A percentile compares a stretch with the other conserved stretches of the same genome.
Evolutionary conservation across 2,113 vertebrate species (phyloP).

Genomic region (Rhagologus leucostigma): DNA sequence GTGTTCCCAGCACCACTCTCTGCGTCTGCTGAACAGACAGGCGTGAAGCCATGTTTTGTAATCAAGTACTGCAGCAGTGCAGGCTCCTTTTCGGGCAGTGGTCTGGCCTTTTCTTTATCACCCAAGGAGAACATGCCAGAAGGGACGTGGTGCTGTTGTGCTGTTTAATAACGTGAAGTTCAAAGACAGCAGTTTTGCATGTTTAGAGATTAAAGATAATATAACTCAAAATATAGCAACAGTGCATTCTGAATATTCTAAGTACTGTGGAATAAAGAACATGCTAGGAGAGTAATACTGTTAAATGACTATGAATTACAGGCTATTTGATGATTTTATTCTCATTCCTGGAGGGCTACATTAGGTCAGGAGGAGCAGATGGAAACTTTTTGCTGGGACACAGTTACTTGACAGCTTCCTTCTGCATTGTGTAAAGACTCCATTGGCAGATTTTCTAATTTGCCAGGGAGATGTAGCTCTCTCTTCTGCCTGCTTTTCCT

Average conservation of each 20-base stretch:
- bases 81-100: not conserved
- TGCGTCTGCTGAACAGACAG: not conserved
- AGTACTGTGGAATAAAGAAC: not conserved
- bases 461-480: not conserved
- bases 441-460: not conserved
- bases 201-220: not conserved
- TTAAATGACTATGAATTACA: not conserved
- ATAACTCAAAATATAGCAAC: not conserved
- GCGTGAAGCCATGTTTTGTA: not conserved
- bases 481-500: not conserved
- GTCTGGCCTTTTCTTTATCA: not conserved
- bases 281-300: not conserved
- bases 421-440: conserved; percentile 7
- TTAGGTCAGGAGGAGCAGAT: not conserved
- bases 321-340: conserved; percentile 8
- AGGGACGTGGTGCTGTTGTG: not conserved
- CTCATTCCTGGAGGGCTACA: not conserved
- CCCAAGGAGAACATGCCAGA: not conserved
- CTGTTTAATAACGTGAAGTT: not conserved
- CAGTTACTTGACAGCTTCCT: conserved; percentile 28
- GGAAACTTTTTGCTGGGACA: conserved; percentile 34
- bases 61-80: not conserved
- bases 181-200: not conserved
- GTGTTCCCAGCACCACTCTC: not conserved
- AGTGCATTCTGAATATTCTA: not conserved